Evolutionary conservation across 2,113 vertebrate species (phyloP).

Genomic region (Gyps fulvus): DNA sequence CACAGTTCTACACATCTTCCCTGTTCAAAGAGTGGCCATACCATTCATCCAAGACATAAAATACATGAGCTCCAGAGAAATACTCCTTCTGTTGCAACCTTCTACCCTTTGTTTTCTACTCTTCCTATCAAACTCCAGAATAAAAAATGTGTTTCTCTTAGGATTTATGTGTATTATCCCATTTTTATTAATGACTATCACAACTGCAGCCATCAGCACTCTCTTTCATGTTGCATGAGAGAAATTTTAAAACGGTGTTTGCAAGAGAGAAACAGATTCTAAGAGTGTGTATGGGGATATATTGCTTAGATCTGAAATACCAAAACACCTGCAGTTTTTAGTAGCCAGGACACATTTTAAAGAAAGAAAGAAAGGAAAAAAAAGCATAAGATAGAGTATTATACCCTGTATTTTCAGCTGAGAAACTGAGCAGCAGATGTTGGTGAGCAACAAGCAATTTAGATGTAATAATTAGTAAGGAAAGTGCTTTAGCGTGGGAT

Average conservation of each 20-base stretch:
- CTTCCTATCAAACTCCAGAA: neutral
- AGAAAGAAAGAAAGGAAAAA: neutral
- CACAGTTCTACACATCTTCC: neutral
- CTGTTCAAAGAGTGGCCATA: neutral
- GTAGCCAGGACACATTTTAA: neutral
- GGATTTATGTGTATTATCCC: neutral
- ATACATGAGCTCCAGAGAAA: neutral
- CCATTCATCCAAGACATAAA: neutral
- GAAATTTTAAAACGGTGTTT: neutral
- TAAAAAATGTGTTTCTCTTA: neutral
- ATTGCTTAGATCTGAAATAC: neutral
- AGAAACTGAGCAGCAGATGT: neutral
- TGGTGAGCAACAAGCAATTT: neutral
- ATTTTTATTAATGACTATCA: neutral
- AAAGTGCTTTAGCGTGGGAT: neutral
- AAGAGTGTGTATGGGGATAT: fast-evolving
- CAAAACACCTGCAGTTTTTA: neutral
- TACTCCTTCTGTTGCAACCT: neutral
- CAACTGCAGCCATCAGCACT: neutral
- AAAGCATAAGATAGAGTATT: neutral
- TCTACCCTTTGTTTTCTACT: neutral
- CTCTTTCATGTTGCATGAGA: fast-evolving
- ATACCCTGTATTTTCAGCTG: neutral
- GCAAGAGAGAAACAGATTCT: neutral
- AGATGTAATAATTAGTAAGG: neutral